Conservation (phyloP, 2,888 invertebrate species). For the Peribatodes rhomboidaria region DNA sequence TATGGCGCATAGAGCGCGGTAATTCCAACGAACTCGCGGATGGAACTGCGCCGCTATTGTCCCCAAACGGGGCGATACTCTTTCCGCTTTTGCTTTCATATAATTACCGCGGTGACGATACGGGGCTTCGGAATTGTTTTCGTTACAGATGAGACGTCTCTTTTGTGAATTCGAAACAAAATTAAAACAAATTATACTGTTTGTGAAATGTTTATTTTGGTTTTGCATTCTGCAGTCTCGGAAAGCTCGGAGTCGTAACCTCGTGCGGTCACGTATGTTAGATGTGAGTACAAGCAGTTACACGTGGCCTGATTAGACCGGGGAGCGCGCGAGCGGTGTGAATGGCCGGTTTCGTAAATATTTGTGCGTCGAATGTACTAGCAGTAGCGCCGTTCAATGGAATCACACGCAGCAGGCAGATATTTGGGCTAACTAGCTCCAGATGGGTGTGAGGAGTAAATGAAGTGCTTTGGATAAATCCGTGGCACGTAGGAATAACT, state of each 20-base stretch:
- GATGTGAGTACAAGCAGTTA: neutral
- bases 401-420: conserved; percentile 7
- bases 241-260: neutral
- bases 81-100: conserved; percentile 22
- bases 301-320: conserved; percentile 20
- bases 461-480: neutral
- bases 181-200: neutral
- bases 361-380: conserved; percentile 17
- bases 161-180: conserved; percentile 1
- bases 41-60: neutral
- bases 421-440: conserved; percentile 15
- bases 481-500: too few relatives aligned
- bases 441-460: conserved; percentile 1
- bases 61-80: neutral
- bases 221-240: neutral
- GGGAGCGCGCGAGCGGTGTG: conserved; percentile 3
- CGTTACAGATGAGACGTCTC: conserved; percentile 15
- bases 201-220: neutral
- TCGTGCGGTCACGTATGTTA: neutral
- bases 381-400: conserved; percentile 1
- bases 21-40: conserved; percentile 13
- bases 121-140: neutral
- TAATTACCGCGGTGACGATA: conserved; percentile 19
- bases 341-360: conserved; percentile 30
- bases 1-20: conserved; percentile 15